A percentile compares a stretch with the other conserved stretches of the same genome.
These are phyloP conservation scores for Caenorhabditis angaria DNA, from an alignment of 2,888 invertebrate species.

Conservation along the genomic window DNA sequence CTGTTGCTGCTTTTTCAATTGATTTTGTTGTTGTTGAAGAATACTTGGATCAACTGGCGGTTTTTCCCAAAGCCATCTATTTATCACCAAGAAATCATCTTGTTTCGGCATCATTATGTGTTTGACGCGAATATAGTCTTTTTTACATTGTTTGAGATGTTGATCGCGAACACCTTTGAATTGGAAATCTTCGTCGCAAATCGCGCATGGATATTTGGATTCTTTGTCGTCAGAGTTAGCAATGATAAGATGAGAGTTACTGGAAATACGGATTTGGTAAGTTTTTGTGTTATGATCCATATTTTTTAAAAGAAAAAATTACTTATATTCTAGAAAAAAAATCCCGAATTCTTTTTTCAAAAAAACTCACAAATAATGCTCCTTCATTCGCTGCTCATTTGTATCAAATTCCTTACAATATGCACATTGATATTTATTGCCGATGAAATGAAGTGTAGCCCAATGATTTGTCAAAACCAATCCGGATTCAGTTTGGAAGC, in stretches of 20 bases:
- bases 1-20: slow-evolving; percentile 1
- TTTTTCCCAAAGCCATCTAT: slow-evolving; percentile 70
- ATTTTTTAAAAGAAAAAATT: background rate
- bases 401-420: slow-evolving; percentile 69
- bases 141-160: slow-evolving; percentile 62
- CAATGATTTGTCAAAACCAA: slow-evolving; percentile 58
- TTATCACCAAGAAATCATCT: slow-evolving; percentile 58
- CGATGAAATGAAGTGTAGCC: slow-evolving; percentile 56
- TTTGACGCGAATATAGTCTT: slow-evolving; percentile 56
- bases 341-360: no score
- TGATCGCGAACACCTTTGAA: slow-evolving; percentile 62
- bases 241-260: slow-evolving; percentile 61
- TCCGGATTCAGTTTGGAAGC: slow-evolving; percentile 66
- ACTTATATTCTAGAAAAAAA: background rate
- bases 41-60: slow-evolving; percentile 68
- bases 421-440: slow-evolving; percentile 62
- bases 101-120: slow-evolving; percentile 55
- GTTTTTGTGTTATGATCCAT: no score
- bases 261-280: no score
- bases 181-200: slow-evolving; percentile 70
- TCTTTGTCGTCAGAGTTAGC: slow-evolving; percentile 60
- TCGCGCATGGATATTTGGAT: slow-evolving; percentile 64
- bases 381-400: slow-evolving; percentile 64
- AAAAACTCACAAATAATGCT: slow-evolving; percentile 63
- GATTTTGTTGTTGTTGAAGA: slow-evolving; percentile 59